A percentile compares a stretch with the other conserved stretches of the same genome.
phyloP scores from a whole-genome alignment of 2,888 invertebrate genomes.

The Lucinisca nassula region DNA sequence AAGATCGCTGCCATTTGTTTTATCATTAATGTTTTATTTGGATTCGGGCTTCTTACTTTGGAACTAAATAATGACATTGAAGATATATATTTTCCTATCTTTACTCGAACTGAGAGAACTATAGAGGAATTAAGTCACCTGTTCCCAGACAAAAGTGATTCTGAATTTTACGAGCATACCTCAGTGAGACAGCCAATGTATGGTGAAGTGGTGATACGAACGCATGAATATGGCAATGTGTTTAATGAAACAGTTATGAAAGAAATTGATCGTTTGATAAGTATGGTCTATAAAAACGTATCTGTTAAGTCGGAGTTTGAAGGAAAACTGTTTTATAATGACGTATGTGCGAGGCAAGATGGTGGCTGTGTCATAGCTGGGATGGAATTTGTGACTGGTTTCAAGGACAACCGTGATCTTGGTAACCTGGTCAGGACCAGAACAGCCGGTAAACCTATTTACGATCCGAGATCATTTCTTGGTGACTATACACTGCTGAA shows the following conservation, averaged over 20 bases:
- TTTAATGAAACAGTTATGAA: slow-evolving; percentile 21
- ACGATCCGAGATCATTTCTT: background rate
- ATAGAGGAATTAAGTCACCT: slow-evolving; percentile 16
- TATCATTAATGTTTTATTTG: slow-evolving; percentile 46
- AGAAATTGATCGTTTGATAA: slow-evolving; percentile 41
- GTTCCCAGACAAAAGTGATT: slow-evolving; percentile 45
- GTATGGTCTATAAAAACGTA: slow-evolving; percentile 36
- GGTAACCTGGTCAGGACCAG: background rate
- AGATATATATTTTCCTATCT: slow-evolving; percentile 49
- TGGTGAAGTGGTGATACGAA: slow-evolving; percentile 41
- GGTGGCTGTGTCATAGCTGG: slow-evolving; percentile 48
- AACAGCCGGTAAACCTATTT: background rate
- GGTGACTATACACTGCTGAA: slow-evolving; percentile 33
- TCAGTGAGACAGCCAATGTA: slow-evolving; percentile 46
- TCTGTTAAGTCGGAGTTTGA: slow-evolving; percentile 27
- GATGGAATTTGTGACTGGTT: slow-evolving; percentile 28
- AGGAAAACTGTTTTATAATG: slow-evolving; percentile 29
- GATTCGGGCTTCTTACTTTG: slow-evolving; percentile 44
- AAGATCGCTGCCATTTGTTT: slow-evolving; percentile 43
- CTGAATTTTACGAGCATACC: slow-evolving; percentile 37
- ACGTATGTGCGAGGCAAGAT: slow-evolving; percentile 47
- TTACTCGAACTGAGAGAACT: slow-evolving; percentile 28
- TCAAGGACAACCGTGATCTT: slow-evolving; percentile 19
- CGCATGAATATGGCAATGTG: slow-evolving; percentile 29
- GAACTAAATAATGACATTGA: slow-evolving; percentile 57